Evolutionary conservation across 2,113 vertebrate species (phyloP).

Genomic region (Phalacrocorax brasilianus): DNA sequence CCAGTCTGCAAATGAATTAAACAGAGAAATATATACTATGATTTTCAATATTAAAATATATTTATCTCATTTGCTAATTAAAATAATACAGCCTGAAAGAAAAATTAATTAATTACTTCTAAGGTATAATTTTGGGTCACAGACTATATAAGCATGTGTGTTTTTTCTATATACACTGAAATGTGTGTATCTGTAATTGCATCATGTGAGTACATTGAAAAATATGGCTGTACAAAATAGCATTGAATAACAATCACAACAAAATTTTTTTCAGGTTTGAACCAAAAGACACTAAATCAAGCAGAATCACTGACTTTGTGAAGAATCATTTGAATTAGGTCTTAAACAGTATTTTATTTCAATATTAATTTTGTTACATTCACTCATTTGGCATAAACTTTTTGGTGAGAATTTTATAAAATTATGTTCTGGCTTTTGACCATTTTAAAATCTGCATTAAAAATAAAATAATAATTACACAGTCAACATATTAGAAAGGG

Average conservation of each 20-base stretch:
- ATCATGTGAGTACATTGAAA: not conserved
- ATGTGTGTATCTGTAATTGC: not conserved
- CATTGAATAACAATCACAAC: not conserved
- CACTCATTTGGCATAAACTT: rapidly evolving
- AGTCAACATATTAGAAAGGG: not conserved
- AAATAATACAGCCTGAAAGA: not conserved
- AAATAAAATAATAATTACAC: not conserved
- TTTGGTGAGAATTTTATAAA: not conserved
- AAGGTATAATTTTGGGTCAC: not conserved
- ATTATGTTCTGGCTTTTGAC: not conserved
- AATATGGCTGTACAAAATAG: not conserved
- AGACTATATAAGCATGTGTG: not conserved
- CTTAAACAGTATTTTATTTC: not conserved
- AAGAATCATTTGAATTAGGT: not conserved
- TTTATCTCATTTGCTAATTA: not conserved
- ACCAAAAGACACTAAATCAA: not conserved
- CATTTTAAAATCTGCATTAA: not conserved
- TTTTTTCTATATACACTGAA: not conserved
- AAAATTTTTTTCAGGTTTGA: not conserved
- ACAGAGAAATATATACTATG: not conserved
- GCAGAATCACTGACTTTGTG: not conserved
- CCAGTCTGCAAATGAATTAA: not conserved
- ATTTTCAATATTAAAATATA: not conserved
- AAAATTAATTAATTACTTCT: not conserved
- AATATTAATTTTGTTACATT: not conserved